Evolutionary conservation across 2,113 vertebrate species (phyloP).

Genomic region (Perca flavescens): DNA sequence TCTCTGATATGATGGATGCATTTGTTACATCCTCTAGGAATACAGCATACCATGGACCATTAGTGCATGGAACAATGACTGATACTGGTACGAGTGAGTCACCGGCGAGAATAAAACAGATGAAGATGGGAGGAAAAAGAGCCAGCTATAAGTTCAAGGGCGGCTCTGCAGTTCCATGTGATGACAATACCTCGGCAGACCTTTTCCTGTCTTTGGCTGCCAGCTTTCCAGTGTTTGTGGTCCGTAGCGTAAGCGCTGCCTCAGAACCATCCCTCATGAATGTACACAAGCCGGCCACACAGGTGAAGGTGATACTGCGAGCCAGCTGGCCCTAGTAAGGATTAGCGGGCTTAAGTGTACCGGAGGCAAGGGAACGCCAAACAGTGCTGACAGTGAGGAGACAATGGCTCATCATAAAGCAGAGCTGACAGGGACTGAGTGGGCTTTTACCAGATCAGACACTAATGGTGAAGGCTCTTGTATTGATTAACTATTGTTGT

Average conservation of each 20-base stretch:
- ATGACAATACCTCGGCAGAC: constrained; percentile 8
- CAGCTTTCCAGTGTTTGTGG: constrained; percentile 53
- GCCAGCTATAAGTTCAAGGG: neutral
- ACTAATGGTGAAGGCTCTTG: constrained; percentile 58
- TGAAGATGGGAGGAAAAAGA: constrained; percentile 20
- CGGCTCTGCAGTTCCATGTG: constrained; percentile 28
- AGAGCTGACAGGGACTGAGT: constrained; percentile 62
- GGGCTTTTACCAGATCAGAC: constrained; percentile 76
- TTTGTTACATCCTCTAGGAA: constrained; percentile 39
- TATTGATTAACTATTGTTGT: constrained; percentile 76
- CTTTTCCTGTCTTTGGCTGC: constrained; percentile 13
- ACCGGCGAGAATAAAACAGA: constrained; percentile 16
- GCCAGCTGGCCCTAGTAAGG: constrained; percentile 73
- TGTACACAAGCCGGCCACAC: constrained; percentile 71
- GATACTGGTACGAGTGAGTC: constrained; percentile 56
- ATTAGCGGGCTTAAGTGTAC: constrained; percentile 87
- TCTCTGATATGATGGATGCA: constrained; percentile 54
- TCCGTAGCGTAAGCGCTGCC: constrained; percentile 50
- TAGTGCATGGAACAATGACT: constrained; percentile 64
- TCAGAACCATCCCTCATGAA: constrained; percentile 67
- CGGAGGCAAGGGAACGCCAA: constrained; percentile 80
- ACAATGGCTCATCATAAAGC: constrained; percentile 77
- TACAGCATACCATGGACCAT: constrained; percentile 68
- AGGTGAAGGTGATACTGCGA: constrained; percentile 76
- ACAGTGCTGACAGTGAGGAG: constrained; percentile 73